Base-by-base conservation (phyloP, 1,140 invertebrate species). In the Drosophila yakuba region DNA sequence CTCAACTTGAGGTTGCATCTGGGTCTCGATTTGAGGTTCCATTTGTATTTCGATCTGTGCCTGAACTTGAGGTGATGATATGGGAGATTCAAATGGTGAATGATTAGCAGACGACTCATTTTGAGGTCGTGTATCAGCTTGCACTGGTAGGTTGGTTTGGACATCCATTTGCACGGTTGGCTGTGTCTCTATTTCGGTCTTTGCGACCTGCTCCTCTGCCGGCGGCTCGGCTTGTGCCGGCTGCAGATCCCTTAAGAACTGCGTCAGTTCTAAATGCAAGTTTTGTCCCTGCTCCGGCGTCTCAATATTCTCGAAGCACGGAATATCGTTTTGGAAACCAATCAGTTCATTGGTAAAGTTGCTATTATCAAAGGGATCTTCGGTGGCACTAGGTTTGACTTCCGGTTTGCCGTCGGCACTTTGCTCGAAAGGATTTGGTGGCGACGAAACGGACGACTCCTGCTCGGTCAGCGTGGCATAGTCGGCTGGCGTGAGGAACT, bases 301-400 rank as follows among this genome's bases (percentile, higher is more conserved):
- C 6, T 80, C 79, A 20, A 91, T 91, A 12, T 80, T 91, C 61
- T 91, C 90, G 52, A 91, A 91, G 36, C 90, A 91, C 8, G 90
- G 90, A 62, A 91, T 91, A 57, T 91, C 86, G 66, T 91, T 91
- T 50, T 91, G 90, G 32, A 91, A 91, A 14, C 90, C 90, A 45
- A 91, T 91, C 12, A 91, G 73, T 35, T 89, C 85, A 35, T 72
- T 88, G 50, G 56, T 63, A 50, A 86, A 86, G 41, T 71, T 82
- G 57, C 58, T 88, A 44, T 85, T 82, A 12, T 86, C 74, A 12
- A 88, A 86, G 8, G 71, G 69, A 41, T 78, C 47, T 0, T 54
- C 62, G 15, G 11, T 38, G 20, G 23, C 54, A 11, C 28, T 20
- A 17, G 60, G 8, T 47, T 48, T 32, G 15, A 64, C 14, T 1